phyloP scores from a whole-genome alignment of 30 jellyfish, hydroid and myxozoan genomes.

The Cassiopea xamachana region DNA sequence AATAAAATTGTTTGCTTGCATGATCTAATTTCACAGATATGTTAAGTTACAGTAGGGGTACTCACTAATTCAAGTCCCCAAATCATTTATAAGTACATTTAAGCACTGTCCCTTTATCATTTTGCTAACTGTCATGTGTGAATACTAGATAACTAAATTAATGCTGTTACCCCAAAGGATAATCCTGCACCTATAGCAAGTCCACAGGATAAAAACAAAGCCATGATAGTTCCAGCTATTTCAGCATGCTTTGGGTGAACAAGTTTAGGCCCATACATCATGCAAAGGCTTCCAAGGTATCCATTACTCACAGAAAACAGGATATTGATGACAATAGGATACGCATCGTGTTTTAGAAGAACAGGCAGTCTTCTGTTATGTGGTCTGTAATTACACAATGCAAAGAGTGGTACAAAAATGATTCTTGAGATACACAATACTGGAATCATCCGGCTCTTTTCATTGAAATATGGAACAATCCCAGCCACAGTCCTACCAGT shows the following conservation, averaged over 20 bases:
- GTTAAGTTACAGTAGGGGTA: no score
- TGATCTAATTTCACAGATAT: no score
- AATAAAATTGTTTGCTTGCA: no score
- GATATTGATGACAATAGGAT: constrained; percentile 79
- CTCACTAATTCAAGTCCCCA: no score
- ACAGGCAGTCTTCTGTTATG: constrained; percentile 52
- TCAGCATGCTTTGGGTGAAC: constrained; percentile 91
- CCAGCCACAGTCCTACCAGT: constrained; percentile 97
- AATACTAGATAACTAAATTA: constrained; percentile 7
- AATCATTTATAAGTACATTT: no score
- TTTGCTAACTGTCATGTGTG: background rate
- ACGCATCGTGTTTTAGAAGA: constrained; percentile 76
- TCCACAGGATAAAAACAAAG: constrained; percentile 88
- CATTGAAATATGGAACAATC: constrained; percentile 62
- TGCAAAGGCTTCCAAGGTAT: constrained; percentile 94
- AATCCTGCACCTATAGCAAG: constrained; percentile 96
- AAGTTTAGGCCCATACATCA: constrained; percentile 98
- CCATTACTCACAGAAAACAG: constrained; percentile 88
- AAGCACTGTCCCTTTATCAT: background rate
- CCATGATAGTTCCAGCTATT: constrained; percentile 97
- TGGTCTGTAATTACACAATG: constrained; percentile 79
- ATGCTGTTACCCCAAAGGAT: constrained; percentile 79
- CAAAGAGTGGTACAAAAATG: constrained; percentile 87
- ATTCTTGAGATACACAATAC: constrained; percentile 73
- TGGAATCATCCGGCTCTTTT: constrained; percentile 76